Evolutionary conservation across 2,113 vertebrate species (phyloP).

Genomic region (Connochaetes taurinus): DNA sequence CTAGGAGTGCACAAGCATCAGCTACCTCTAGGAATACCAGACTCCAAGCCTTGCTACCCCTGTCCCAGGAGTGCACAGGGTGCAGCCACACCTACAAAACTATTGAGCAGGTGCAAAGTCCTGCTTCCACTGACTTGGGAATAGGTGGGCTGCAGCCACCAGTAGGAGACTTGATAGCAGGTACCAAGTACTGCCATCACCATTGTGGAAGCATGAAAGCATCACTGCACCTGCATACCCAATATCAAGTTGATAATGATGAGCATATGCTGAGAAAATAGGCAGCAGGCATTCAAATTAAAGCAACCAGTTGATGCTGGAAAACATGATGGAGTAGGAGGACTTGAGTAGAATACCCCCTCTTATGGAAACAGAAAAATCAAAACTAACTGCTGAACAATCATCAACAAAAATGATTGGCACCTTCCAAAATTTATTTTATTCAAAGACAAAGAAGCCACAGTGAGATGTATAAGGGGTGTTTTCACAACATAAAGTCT

Average conservation of each 20-base stretch:
- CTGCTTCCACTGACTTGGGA: background rate
- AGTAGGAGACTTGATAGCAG: background rate
- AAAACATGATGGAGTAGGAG: background rate
- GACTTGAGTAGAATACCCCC: background rate
- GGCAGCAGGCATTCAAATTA: background rate
- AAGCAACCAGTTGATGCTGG: background rate
- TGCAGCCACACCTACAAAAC: background rate
- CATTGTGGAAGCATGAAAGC: background rate
- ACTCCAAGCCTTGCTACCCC: background rate
- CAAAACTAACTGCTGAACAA: background rate
- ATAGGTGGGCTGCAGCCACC: background rate
- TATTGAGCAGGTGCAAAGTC: background rate
- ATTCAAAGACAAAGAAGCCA: background rate
- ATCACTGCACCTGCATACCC: background rate
- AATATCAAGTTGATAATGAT: background rate
- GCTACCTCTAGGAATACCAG: background rate
- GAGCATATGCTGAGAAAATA: background rate
- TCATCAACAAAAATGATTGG: background rate
- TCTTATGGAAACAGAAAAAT: background rate
- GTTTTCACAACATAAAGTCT: background rate
- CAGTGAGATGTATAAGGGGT: background rate
- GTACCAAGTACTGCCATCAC: background rate
- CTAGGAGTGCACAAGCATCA: background rate
- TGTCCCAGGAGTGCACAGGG: background rate
- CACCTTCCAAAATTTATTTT: background rate